Evolutionary conservation across 2,113 vertebrate genomes (phyloP).

Genomic region (Phasianus colchicus): DNA sequence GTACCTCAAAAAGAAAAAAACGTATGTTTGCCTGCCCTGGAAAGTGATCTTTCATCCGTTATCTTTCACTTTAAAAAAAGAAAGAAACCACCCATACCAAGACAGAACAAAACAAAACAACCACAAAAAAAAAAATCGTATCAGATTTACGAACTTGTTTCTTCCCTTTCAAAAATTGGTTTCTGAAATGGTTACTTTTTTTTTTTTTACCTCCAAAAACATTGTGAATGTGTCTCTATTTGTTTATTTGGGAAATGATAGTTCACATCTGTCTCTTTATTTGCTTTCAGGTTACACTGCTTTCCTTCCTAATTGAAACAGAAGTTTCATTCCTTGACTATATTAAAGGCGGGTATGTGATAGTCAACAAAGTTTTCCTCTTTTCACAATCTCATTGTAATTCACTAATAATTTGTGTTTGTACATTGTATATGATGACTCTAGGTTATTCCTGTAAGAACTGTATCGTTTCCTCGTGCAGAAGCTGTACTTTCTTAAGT

Average conservation of each 20-base stretch:
- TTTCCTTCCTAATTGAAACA: constrained; percentile 96
- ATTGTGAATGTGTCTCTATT: constrained; percentile 31
- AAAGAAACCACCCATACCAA: not conserved
- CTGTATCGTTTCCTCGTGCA: not conserved
- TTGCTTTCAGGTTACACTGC: constrained; percentile 91
- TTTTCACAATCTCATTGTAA: constrained; percentile 26
- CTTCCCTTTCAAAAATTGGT: not conserved
- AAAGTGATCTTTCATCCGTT: not conserved
- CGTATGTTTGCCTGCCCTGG: not conserved
- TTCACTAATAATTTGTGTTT: not conserved
- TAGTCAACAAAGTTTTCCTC: constrained; percentile 31
- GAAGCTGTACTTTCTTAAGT: not conserved
- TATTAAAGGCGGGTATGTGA: constrained; percentile 98
- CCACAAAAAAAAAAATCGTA: not conserved
- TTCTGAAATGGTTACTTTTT: not conserved
- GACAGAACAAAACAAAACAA: not conserved
- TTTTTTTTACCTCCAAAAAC: constrained; percentile 1
- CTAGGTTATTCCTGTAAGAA: not conserved
- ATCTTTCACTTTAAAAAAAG: not conserved
- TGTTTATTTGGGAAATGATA: constrained; percentile 32
- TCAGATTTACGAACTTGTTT: not conserved
- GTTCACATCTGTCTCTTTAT: constrained; percentile 60
- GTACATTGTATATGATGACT: not conserved
- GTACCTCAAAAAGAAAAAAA: not conserved
- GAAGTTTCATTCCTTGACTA: constrained; percentile 99